Conservation (phyloP, 2,797 vertebrate species). For the Zalophus californianus region DNA sequence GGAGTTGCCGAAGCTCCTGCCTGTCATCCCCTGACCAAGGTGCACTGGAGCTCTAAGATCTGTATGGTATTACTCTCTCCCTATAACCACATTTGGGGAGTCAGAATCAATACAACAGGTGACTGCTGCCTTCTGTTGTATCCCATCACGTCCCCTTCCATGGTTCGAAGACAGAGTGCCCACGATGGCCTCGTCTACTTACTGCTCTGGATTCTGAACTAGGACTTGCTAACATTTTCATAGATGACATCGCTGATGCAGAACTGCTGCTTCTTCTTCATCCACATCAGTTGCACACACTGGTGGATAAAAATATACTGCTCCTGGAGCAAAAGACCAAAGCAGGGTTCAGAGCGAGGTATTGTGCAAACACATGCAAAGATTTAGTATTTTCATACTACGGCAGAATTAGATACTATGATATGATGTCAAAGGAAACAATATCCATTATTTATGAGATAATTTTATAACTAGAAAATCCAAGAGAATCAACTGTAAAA, state of each 20-base stretch:
- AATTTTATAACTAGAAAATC: background rate
- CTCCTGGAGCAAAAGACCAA: conserved; percentile 88
- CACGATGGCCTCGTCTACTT: conserved; percentile 2
- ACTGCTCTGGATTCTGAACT: conserved; percentile 84
- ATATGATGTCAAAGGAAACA: background rate
- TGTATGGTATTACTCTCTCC: background rate
- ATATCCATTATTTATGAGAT: background rate
- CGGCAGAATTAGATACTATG: background rate
- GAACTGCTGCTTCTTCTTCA: conserved; percentile 96
- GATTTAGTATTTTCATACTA: background rate
- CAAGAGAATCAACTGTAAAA: background rate
- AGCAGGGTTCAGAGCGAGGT: background rate
- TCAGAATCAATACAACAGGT: background rate
- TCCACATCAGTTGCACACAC: conserved; percentile 97
- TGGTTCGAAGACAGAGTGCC: background rate
- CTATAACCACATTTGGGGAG: background rate
- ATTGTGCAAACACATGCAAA: background rate
- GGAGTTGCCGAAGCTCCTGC: background rate
- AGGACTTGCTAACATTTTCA: conserved; percentile 97
- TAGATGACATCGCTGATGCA: conserved; percentile 96
- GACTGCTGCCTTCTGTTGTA: background rate
- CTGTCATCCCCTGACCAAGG: no score
- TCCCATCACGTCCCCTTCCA: fast-evolving
- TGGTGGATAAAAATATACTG: conserved; percentile 99
- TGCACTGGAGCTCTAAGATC: background rate